Percentiles rank a stretch among this genome's conserved stretches.
These are phyloP conservation scores for Trachelipus rathkii DNA, from an alignment of 1,140 invertebrate species.

Conservation along the genomic window DNA sequence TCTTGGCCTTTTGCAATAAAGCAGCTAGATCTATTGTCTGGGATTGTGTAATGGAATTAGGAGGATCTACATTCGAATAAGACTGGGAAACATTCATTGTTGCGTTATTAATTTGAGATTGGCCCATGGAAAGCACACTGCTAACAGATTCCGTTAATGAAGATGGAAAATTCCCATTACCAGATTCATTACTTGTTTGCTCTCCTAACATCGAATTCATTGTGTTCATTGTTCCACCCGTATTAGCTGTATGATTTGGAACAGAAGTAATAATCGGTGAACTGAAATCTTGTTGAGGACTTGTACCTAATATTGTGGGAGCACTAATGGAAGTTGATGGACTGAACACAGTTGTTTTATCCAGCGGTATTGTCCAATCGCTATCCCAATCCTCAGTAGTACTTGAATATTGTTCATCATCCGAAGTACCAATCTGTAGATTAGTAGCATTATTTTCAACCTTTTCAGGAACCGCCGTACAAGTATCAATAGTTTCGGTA, in stretches of 20 bases:
- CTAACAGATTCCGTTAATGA: neutral
- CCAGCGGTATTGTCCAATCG: conserved; percentile 42
- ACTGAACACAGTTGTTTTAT: conserved; percentile 42
- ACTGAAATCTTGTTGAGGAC: neutral
- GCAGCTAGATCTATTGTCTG: neutral
- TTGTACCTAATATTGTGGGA: neutral
- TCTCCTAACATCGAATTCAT: neutral
- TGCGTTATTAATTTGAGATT: too few species aligned
- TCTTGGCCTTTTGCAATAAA: neutral
- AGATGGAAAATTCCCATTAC: neutral
- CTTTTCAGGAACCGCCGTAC: neutral
- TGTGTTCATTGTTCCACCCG: too few species aligned
- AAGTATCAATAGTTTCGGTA: neutral
- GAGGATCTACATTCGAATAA: neutral
- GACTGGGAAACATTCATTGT: too few species aligned
- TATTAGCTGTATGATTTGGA: neutral
- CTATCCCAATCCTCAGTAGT: conserved; percentile 41
- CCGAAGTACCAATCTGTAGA: neutral
- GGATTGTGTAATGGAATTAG: neutral
- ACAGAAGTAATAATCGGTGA: neutral
- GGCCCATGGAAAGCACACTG: too few species aligned
- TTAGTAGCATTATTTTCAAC: conserved; percentile 2
- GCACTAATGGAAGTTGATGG: neutral
- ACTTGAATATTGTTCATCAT: neutral
- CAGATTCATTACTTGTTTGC: neutral